Percentiles rank a stretch among this genome's conserved stretches.
Evolutionary conservation across 1,140 invertebrate genomes (phyloP).

Genomic region (Palaemon carinicauda): DNA sequence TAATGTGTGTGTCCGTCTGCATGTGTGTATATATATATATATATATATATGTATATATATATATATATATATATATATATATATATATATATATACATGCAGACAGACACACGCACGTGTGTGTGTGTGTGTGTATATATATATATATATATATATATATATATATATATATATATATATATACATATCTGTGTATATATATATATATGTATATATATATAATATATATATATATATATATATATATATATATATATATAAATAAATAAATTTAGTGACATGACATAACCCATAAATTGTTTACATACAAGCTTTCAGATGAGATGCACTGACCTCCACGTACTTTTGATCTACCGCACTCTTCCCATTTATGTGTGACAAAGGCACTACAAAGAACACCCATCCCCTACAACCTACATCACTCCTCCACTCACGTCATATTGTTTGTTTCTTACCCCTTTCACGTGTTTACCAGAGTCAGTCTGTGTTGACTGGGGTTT

Average conservation of each 20-base stretch:
- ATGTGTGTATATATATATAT: neutral
- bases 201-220: neutral
- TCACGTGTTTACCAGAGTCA: no score
- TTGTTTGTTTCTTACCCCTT: no score
- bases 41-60: neutral
- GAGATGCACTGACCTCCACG: no score
- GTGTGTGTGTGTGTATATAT: neutral
- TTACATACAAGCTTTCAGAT: no score
- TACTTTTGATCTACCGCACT: no score
- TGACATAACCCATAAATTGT: no score
- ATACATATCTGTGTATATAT: neutral
- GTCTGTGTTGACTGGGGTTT: no score
- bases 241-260: neutral
- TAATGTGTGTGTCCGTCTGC: neutral
- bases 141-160: neutral
- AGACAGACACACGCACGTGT: neutral
- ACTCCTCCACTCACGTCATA: no score
- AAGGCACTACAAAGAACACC: no score
- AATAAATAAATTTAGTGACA: neutral
- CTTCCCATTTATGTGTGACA: no score
- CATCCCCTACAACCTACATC: no score
- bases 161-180: neutral
- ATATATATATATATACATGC: neutral
- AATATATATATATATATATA: neutral
- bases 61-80: neutral